Percentiles rank a stretch among this genome's conserved stretches.
phyloP scores from a whole-genome alignment of 92 coral and sea anemone species.

The Hydrozoanthus gracilis region DNA sequence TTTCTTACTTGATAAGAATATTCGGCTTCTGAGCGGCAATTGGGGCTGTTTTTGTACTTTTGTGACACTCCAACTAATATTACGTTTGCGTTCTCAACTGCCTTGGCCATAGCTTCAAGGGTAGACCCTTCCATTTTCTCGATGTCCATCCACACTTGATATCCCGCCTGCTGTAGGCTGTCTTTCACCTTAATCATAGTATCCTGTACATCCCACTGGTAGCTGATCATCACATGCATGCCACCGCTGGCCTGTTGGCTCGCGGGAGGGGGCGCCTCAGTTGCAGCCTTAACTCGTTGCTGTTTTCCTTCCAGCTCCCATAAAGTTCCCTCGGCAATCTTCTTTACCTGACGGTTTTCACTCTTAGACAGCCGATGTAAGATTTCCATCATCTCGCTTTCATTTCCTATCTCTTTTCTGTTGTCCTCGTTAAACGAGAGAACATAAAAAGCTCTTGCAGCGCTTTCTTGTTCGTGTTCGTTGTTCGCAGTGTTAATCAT shows the following conservation, averaged over 20 bases:
- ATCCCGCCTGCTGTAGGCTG: slow-evolving; percentile 71
- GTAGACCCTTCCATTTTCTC: slow-evolving; percentile 89
- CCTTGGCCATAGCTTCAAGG: slow-evolving; percentile 82
- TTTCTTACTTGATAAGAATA: slow-evolving; percentile 3
- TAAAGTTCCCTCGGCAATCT: slow-evolving; percentile 74
- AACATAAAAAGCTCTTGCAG: slow-evolving; percentile 63
- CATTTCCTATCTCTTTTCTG: slow-evolving; percentile 48
- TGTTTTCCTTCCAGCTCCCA: slow-evolving; percentile 80
- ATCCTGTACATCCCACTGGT: slow-evolving; percentile 84
- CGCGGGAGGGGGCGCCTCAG: not conserved
- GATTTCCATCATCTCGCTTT: slow-evolving; percentile 41
- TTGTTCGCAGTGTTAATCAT: slow-evolving; percentile 65
- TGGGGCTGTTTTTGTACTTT: slow-evolving; percentile 82
- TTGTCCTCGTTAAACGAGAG: slow-evolving; percentile 80
- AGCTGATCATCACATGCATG: slow-evolving; percentile 84
- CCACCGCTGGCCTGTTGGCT: not conserved
- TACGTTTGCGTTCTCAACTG: slow-evolving; percentile 76
- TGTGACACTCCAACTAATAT: slow-evolving; percentile 84
- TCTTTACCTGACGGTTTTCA: slow-evolving; percentile 47
- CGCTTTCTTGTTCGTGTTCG: slow-evolving; percentile 59
- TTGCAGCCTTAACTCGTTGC: slow-evolving; percentile 39
- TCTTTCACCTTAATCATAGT: slow-evolving; percentile 68
- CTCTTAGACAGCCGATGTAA: slow-evolving; percentile 55
- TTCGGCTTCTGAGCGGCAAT: slow-evolving; percentile 51
- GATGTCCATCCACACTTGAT: slow-evolving; percentile 84